Base-by-base conservation (phyloP, 2,888 invertebrate genomes). In the Trissolcus japonicus region DNA sequence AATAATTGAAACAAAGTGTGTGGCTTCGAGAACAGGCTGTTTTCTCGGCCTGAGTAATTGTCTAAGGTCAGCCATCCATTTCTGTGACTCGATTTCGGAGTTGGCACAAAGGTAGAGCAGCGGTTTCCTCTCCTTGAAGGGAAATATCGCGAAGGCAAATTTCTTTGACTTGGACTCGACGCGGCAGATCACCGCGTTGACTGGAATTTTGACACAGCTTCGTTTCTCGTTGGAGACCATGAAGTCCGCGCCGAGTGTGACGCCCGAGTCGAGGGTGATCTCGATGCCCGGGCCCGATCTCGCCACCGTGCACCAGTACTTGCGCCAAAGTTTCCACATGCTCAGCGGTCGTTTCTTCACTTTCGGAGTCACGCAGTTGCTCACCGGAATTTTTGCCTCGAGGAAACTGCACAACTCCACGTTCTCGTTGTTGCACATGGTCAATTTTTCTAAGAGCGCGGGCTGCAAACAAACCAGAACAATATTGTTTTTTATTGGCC, bases 71-170 rank as follows among this genome's bases (percentile, higher is more conserved):
- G 91, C 90, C 92, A 94, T 94, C 94, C 94, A 94, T 59, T 90
- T 84, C 82, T 94, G 94, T 6, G 92, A 91, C 75, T 94, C 93
- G 17, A 91, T 92, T 79, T 93, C 92, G 0, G 92, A 92, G 65
- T 88, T 90, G 0, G 93, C 93, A 0, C 93, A 92, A 71, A 94
- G 90, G 77, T 93, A 92, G 14, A 94, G 87, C 13, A 93, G 89
- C 0, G 94, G 93, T 82, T 93, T 93, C 62, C 91, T 90, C 46
- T 91, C 91, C 13, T 90, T 91, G 14, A 60, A 60, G 6, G 92
- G 90, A 83, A 94, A 93, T 74, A 94, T 91, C 2, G 93, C 94
- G 84, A 94, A 94, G 11, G 94, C 93, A 83, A 92, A 92, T 40
- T 92, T 92, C 80, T 94, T 92, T 2, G 93, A 92, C 81, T 92